Base-by-base conservation (phyloP, 2,797 vertebrate genomes). In the Microhierax caerulescens region DNA sequence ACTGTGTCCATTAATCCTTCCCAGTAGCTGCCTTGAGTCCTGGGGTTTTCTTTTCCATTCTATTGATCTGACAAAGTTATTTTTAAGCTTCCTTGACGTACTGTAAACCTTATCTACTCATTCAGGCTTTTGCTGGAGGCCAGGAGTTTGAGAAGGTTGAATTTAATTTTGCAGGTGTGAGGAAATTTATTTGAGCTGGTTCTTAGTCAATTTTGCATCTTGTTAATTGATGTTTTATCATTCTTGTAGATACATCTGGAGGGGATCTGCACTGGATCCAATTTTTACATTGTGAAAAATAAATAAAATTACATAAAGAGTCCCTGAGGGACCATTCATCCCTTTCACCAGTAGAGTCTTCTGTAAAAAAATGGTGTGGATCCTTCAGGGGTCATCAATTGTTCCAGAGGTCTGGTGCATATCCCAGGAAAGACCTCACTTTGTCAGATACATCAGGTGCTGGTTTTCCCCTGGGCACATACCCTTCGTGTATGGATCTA, bases 171-270 rank as follows among this genome's bases (percentile, higher is more conserved):
- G 47, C 60, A 91, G 65, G 64, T 90, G 43, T 89, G 76, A 79
- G 32, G 34, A 34, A 77, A 85, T 89, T 92, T 61, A 77, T 87
- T 64, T 0, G 1, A 67, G 30, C 43, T 81, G 43, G 39, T 83
- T 91, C 57, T 93, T 72, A 81, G 68, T 81, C 34, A 82, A 60
- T 90, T 89, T 73, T 85, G 30, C 89, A 65, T 91, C 67, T 92
- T 88, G 69, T 94, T 97, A 96, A 95, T 69, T 84, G 88, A 70
- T 68, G 28, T 57, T 96, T 92, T 93, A 92, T 92, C 69, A 85
- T 30, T 78, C 48, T 90, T 82, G 50, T 93, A 72, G 78, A 63
- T 74, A 23, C 61, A 57, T 61, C 67, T 7, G 2, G 80, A 79
- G 67, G 37, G 64, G 69, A 85, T 68, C 53, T 82, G 41, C 43